A percentile compares a stretch with the other conserved stretches of the same genome.
Evolutionary conservation across 2,113 vertebrate genomes (phyloP).

Genomic region (Bostrychus sinensis): DNA sequence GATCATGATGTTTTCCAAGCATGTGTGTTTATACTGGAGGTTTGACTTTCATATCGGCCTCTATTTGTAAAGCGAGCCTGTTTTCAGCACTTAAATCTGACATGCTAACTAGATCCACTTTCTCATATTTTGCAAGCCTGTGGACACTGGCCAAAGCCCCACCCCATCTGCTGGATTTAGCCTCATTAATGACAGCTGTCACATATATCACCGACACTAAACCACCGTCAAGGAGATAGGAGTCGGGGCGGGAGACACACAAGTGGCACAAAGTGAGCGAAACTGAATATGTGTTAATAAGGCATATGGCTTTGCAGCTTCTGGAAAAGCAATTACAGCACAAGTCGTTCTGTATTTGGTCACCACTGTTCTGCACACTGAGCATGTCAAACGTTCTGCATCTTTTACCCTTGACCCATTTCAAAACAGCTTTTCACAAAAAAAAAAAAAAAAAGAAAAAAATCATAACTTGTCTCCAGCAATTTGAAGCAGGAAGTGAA

Average conservation of each 20-base stretch:
- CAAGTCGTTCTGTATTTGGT: conserved; percentile 27
- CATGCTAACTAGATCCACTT: conserved; percentile 70
- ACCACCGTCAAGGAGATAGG: background rate
- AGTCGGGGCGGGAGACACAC: conserved; percentile 9
- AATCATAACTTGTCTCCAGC: conserved; percentile 24
- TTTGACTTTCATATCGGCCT: conserved; percentile 49
- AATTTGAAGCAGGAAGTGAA: conserved; percentile 35
- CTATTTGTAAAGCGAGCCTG: conserved; percentile 39
- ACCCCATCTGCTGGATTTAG: conserved; percentile 54
- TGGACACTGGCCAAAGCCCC: conserved; percentile 31
- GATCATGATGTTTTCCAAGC: conserved; percentile 1
- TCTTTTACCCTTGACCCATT: conserved; percentile 14
- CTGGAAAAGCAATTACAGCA: conserved; percentile 21
- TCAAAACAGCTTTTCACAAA: conserved; percentile 10
- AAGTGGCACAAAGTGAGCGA: background rate
- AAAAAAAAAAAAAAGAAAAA: no score
- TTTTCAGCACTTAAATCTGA: conserved; percentile 66
- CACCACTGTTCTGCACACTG: conserved; percentile 23
- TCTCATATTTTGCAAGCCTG: conserved; percentile 39
- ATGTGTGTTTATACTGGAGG: conserved; percentile 4
- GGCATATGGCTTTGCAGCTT: background rate
- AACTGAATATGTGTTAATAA: conserved; percentile 17
- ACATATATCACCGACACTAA: conserved; percentile 19
- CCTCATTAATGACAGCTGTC: conserved; percentile 68
- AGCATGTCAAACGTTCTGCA: conserved; percentile 1